Base-by-base conservation (phyloP, 2,113 vertebrate species). In the Vombatus ursinus region DNA sequence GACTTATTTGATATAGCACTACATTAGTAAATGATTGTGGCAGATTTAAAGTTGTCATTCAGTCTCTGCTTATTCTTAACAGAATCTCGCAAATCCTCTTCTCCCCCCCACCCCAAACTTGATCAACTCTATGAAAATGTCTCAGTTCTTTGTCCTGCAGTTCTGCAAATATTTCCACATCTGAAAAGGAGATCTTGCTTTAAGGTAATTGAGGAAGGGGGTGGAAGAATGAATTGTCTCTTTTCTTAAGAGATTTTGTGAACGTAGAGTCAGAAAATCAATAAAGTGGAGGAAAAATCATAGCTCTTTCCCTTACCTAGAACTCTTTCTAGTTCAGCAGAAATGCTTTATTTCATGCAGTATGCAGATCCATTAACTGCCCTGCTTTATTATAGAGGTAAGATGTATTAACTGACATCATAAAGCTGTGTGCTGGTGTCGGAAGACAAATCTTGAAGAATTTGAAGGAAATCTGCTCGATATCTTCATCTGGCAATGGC, bases 21-120 rank as follows among this genome's bases (percentile, higher is more conserved):
- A 98, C 98, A 98, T 98, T 99, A 99, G 98, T 98, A 98, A 99
- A 98, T 99, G 96, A 98, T 97, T 97, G 97, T 98, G 96, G 97
- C 98, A 98, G 98, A 98, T 98, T 98, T 98, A 98, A 98, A 98
- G 98, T 99, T 99, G 98, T 98, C 98, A 98, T 98, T 98, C 98
- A 98, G 94, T 93, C 97, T 98, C 94, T 96, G 93, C 96, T 98
- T 98, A 92, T 96, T 98, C 98, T 97, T 96, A 97, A 93, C 44
- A 97, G 96, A 98, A 96, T 97, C 97, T 97, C 95, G 49, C 93
- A 98, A 95, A 98, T 96, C 23, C 26, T 97, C 94, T 94, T 90
- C 94, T 68, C 92, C 93, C 92, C 47, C 52, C 52, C 52, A 3
- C n/a, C n/a, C n/a, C n/a, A n/a, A n/a, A 19, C 84, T 96, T 97